A percentile compares a stretch with the other conserved stretches of the same genome.
These are phyloP conservation scores for Erannis defoliaria DNA, from an alignment of 2,888 invertebrate genomes.

Conservation along the genomic window DNA sequence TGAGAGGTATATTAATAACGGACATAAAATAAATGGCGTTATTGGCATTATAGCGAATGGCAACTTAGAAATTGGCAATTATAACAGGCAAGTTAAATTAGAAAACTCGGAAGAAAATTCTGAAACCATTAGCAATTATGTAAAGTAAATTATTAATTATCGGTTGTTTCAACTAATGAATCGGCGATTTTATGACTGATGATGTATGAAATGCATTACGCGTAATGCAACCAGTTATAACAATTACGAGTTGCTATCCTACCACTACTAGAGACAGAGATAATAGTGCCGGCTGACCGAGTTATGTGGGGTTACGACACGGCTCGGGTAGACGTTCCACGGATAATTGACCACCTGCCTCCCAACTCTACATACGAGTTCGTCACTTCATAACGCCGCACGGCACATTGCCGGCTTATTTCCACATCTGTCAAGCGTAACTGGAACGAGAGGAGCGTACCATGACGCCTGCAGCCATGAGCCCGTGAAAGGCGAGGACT, in stretches of 20 bases:
- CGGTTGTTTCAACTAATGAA: conserved; percentile 33
- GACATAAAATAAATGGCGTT: background rate
- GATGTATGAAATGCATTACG: conserved; percentile 36
- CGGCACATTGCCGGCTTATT: conserved; percentile 50
- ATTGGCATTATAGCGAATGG: background rate
- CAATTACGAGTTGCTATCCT: conserved; percentile 38
- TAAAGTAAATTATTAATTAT: conserved; percentile 20
- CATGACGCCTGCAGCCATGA: conserved; percentile 47
- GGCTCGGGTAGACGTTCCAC: conserved; percentile 46
- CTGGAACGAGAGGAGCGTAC: conserved; percentile 51
- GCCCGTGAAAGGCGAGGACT: conserved; percentile 62
- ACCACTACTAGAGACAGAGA: conserved; percentile 32
- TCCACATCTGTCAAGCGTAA: conserved; percentile 43
- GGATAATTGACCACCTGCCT: conserved; percentile 58
- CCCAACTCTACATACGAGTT: conserved; percentile 23
- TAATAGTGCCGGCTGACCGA: conserved; percentile 45
- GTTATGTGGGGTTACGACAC: conserved; percentile 59
- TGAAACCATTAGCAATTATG: conserved; percentile 22
- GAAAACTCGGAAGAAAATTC: conserved; percentile 18
- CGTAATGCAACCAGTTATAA: conserved; percentile 32
- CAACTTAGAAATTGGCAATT: conserved; percentile 9
- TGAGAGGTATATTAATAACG: background rate
- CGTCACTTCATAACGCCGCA: conserved; percentile 37
- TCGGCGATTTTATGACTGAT: conserved; percentile 30
- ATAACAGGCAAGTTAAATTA: conserved; percentile 16